phyloP scores from a whole-genome alignment of 2,113 vertebrate genomes.

The Anas platyrhynchos region DNA sequence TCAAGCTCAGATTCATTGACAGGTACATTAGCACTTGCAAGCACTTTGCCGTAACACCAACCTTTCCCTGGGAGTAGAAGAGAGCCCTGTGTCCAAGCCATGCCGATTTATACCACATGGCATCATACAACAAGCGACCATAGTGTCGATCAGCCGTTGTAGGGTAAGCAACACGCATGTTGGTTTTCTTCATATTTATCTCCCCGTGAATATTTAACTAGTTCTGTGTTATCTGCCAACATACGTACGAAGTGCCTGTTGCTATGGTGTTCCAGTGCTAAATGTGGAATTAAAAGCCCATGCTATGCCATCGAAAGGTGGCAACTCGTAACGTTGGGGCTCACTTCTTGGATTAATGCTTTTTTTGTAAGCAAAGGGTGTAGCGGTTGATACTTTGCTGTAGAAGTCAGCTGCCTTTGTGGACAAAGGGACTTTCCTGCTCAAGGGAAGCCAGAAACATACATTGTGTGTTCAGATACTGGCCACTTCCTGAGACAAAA shows the following conservation, averaged over 20 bases:
- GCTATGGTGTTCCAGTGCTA: constrained; percentile 22
- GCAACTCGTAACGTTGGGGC: not conserved
- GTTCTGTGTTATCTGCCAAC: not conserved
- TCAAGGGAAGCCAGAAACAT: not conserved
- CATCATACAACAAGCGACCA: fast-evolving
- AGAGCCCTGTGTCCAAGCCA: not conserved
- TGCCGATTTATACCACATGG: not conserved
- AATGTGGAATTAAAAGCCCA: not conserved
- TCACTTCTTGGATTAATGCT: not conserved
- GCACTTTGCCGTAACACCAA: not conserved
- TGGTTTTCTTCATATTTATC: not conserved
- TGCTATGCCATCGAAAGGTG: not conserved
- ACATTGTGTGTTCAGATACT: not conserved
- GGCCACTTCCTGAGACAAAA: not conserved
- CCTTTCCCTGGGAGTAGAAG: not conserved
- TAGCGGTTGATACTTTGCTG: not conserved
- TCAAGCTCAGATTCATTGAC: not conserved
- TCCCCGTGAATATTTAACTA: not conserved
- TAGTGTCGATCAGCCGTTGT: not conserved
- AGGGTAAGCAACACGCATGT: not conserved
- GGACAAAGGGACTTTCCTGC: not conserved
- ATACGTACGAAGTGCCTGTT: not conserved
- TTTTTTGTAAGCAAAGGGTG: not conserved
- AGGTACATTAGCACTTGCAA: not conserved
- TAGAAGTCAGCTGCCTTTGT: not conserved